Conservation (phyloP, 2,113 vertebrate genomes). For the Nerophis ophidion region DNA sequence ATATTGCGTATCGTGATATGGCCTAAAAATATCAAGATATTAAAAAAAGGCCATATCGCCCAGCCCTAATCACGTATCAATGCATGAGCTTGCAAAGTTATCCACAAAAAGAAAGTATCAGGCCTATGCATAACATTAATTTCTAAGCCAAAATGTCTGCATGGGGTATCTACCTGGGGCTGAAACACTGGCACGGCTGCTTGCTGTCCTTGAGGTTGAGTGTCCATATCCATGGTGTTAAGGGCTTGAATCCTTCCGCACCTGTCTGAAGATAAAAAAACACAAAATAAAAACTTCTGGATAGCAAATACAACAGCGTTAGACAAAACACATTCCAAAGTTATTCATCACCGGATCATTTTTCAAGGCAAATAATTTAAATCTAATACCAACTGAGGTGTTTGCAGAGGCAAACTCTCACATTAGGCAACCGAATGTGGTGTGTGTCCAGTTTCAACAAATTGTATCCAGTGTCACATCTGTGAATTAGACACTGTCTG, state of each 20-base stretch:
- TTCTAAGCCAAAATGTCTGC: neutral
- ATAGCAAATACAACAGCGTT: slow-evolving; percentile 1
- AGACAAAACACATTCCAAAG: neutral
- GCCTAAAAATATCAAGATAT: too few relatives aligned
- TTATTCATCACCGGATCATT: neutral
- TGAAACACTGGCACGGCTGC: slow-evolving; percentile 81
- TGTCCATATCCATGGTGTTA: slow-evolving; percentile 91
- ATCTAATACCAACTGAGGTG: neutral
- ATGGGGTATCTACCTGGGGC: slow-evolving; percentile 75
- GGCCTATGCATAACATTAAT: neutral
- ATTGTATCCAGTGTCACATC: slow-evolving; percentile 36
- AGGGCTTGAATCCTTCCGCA: slow-evolving; percentile 51
- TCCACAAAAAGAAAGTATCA: neutral
- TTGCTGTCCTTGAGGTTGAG: slow-evolving; percentile 85
- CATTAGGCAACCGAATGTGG: slow-evolving; percentile 3
- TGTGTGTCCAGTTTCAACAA: slow-evolving; percentile 38
- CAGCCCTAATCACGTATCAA: too few relatives aligned
- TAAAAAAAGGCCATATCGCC: too few relatives aligned
- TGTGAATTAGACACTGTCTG: slow-evolving; percentile 45
- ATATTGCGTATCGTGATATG: too few relatives aligned
- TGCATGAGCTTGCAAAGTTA: neutral
- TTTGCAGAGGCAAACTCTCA: slow-evolving; percentile 3
- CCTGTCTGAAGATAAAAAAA: slow-evolving; percentile 75
- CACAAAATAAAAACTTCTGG: slow-evolving; percentile 6
- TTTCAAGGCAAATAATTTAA: neutral